Conservation (phyloP, 2,797 vertebrate species). For the Nyctalus aviator region DNA sequence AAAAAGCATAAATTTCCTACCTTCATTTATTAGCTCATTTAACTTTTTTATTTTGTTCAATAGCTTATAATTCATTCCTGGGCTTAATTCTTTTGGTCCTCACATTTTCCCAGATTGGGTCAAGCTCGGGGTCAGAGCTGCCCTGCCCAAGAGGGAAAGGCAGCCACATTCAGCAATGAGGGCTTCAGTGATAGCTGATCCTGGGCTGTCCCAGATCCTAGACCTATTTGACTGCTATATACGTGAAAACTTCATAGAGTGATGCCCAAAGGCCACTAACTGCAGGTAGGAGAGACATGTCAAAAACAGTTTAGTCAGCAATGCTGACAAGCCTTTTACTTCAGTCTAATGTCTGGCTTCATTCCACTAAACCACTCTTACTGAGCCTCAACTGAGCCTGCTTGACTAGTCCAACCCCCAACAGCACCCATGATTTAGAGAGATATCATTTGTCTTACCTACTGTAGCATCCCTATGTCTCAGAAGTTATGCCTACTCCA, state of each 20-base stretch:
- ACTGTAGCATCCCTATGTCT: not conserved
- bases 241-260: not conserved
- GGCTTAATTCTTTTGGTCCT: not conserved
- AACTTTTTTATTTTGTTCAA: not conserved
- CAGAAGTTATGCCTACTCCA: not conserved
- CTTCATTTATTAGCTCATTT: not conserved
- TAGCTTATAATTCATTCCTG: not conserved
- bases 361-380: not conserved
- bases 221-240: not conserved
- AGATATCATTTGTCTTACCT: accelerated
- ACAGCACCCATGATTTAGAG: not conserved
- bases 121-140: not conserved
- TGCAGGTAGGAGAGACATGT: not conserved
- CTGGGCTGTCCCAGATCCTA: not conserved
- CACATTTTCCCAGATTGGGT: not conserved
- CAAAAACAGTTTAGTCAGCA: not conserved
- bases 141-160: not conserved
- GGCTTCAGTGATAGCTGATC: not conserved
- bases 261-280: not conserved
- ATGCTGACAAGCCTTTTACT: not conserved
- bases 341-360: not conserved
- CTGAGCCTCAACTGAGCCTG: not conserved
- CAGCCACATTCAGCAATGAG: not conserved
- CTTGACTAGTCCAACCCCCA: not conserved
- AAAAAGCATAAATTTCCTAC: not conserved